Evolutionary conservation across 2,888 invertebrate genomes (phyloP), one percentile per base, ranked within the genome.

Genomic region (Furcula furcula): DNA sequence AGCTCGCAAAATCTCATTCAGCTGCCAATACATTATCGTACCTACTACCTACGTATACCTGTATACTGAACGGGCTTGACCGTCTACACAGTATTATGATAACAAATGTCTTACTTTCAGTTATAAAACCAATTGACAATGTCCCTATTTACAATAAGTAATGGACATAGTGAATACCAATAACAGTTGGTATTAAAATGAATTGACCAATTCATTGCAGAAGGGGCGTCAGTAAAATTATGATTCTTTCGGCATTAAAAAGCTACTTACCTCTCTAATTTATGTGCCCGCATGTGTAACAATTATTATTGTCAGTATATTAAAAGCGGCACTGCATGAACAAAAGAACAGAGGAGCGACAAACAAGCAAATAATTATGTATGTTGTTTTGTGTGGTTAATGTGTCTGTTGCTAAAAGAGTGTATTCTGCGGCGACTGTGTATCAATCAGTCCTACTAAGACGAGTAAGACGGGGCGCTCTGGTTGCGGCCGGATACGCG

Each of bases 401-500:
- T 20, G 4, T 7, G 58, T 59, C 64, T 62, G 63, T 54, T 58
- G 60, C 56, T 60, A 59, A 61, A 65, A 59, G 55, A 59, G 59
- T 57, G 47, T 56, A 64, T 62, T 61, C 65, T 58, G 54, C 52
- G 36, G 36, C 52, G 50, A 44, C 57, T 36, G 61, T 43, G 54
- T 54, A 54, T 58, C 64, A 65, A 55, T n/a, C n/a, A n/a, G n/a
- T n/a, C n/a, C n/a, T 67, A 67, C 70, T 65, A 70, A 76, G 70
- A 76, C 68, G 76, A n/a, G n/a, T n/a, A n/a, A n/a, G n/a, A n/a
- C n/a, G n/a, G n/a, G n/a, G 76, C 63, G 65, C 59, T 63, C 26
- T 14, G 57, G 54, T 45, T 50, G 62, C 42, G 55, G 57, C 69
- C 79, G 81, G 83, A 82, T 65, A 64, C 69, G 65, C 83, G 81